Evolutionary conservation across 2,888 invertebrate species (phyloP).

Genomic region (Formica aserva): DNA sequence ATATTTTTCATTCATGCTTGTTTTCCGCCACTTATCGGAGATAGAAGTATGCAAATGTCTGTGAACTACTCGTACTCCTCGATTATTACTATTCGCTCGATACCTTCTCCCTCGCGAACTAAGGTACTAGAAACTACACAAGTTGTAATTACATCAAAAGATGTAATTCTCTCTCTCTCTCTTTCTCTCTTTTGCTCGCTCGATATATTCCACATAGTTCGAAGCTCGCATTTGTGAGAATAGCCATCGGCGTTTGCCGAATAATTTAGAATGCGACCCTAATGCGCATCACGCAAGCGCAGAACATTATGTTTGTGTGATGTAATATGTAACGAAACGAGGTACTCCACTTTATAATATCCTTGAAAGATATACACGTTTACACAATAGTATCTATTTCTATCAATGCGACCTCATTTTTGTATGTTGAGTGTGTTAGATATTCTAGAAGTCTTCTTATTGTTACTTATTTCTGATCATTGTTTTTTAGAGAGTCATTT

Average conservation of each 20-base stretch:
- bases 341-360: neutral
- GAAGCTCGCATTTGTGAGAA: neutral
- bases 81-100: conserved; percentile 9
- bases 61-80: neutral
- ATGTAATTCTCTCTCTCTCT: conserved; percentile 76
- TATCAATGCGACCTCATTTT: conserved; percentile 37
- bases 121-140: conserved; percentile 75
- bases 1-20: neutral
- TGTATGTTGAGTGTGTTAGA: neutral
- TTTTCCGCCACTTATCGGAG: neutral
- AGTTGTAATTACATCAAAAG: conserved; percentile 80
- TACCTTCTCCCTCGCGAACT: conserved; percentile 52
- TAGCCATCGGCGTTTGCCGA: conserved; percentile 30
- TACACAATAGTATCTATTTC: conserved; percentile 18
- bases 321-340: conserved; percentile 23
- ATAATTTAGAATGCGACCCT: conserved; percentile 30
- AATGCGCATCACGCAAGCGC: neutral
- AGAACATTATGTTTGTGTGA: neutral
- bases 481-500: neutral
- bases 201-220: conserved; percentile 61
- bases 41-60: neutral
- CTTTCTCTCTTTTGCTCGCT: conserved; percentile 40
- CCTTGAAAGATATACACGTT: neutral
- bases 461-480: neutral
- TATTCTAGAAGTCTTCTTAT: neutral